A percentile compares a stretch with the other conserved stretches of the same genome.
Conservation (phyloP, 2,113 vertebrate species). For the Mormyrus iriodes region DNA sequence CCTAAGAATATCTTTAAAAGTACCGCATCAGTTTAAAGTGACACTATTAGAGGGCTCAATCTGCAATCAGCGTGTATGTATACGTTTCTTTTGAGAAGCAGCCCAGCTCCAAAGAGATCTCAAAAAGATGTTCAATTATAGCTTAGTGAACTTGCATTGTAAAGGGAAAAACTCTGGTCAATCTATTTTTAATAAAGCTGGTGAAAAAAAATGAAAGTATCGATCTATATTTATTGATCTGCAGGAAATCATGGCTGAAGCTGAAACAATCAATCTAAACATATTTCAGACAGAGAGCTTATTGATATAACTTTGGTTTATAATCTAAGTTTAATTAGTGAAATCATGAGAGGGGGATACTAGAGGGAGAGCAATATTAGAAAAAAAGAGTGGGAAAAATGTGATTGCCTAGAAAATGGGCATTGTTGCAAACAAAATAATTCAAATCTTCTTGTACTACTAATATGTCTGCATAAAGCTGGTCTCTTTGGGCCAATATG, state of each 20-base stretch:
- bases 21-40: not conserved
- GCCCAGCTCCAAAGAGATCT: not conserved
- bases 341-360: constrained; percentile 32
- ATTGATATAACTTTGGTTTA: constrained; percentile 49
- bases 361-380: constrained; percentile 50
- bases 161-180: not conserved
- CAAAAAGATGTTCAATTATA: not conserved
- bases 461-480: not conserved
- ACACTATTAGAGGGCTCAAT: not conserved
- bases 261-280: constrained; percentile 93
- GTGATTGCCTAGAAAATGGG: constrained; percentile 59
- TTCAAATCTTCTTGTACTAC: constrained; percentile 13
- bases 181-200: not conserved
- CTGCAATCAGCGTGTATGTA: not conserved
- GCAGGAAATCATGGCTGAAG: constrained; percentile 81
- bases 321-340: constrained; percentile 56
- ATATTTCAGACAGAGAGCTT: constrained; percentile 78
- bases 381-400: constrained; percentile 49
- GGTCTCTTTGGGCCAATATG: not conserved
- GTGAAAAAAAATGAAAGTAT: not conserved
- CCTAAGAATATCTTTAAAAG: not conserved
- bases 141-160: not conserved
- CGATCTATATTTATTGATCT: constrained; percentile 87
- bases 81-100: not conserved
- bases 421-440: constrained; percentile 63